Conservation (phyloP, 2,888 invertebrate species). For the Rhagophthalmus giganteus region DNA sequence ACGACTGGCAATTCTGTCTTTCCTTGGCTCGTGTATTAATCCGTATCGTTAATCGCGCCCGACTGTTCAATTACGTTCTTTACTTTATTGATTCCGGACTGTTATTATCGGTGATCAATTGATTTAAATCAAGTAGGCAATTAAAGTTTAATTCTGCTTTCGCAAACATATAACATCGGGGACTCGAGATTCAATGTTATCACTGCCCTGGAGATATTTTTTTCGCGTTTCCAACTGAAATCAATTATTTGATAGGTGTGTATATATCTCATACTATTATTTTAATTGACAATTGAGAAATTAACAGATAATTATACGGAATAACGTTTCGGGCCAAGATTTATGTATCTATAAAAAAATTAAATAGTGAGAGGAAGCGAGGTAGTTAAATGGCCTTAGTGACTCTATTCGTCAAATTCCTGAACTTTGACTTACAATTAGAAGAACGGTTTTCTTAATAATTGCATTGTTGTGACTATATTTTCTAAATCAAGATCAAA, state of each 20-base stretch:
- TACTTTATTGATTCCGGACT: slow-evolving; percentile 23
- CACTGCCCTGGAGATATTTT: no score
- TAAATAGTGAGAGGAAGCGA: not conserved
- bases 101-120: slow-evolving; percentile 21
- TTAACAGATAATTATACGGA: not conserved
- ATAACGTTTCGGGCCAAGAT: not conserved
- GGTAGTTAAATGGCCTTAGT: not conserved
- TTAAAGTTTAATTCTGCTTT: slow-evolving; percentile 15
- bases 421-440: not conserved
- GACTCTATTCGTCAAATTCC: not conserved
- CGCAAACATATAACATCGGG: no score
- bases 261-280: no score
- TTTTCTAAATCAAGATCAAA: no score
- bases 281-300: not conserved
- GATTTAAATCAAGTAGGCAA: slow-evolving; percentile 22
- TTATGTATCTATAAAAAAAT: no score
- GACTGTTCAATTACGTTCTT: slow-evolving; percentile 24
- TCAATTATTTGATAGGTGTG: no score
- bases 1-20: slow-evolving; percentile 21
- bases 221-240: no score
- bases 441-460: slow-evolving; percentile 1
- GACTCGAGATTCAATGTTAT: no score
- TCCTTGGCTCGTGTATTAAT: slow-evolving; percentile 10
- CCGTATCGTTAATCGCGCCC: slow-evolving; percentile 21
- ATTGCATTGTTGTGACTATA: not conserved